phyloP scores from a whole-genome alignment of 2,797 vertebrate genomes.

The Chaunax sp. region DNA sequence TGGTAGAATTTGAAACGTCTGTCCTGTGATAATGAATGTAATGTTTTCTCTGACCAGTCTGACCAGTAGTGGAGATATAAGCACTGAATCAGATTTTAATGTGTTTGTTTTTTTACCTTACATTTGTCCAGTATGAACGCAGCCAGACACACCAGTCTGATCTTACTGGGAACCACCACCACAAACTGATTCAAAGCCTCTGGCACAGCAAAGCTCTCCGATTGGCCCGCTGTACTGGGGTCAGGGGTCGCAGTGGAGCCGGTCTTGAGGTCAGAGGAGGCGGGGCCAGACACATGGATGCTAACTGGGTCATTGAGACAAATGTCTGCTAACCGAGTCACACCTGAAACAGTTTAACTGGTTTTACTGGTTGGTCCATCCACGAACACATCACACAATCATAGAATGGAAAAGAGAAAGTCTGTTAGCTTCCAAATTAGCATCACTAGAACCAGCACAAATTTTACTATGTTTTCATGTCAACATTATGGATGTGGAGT shows the following conservation, averaged over 20 bases:
- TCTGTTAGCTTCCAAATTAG: no score
- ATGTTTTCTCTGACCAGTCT: no score
- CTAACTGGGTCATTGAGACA: slow-evolving; percentile 88
- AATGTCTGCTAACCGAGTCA: slow-evolving; percentile 87
- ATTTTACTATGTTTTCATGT: no score
- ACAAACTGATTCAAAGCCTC: slow-evolving; percentile 88
- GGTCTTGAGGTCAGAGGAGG: slow-evolving; percentile 15
- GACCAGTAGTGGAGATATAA: no score
- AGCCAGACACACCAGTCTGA: slow-evolving; percentile 91
- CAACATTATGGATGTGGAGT: no score
- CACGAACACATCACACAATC: no score
- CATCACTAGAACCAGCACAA: no score
- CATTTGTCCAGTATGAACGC: slow-evolving; percentile 92
- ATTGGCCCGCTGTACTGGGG: slow-evolving; percentile 28
- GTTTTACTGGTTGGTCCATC: no score
- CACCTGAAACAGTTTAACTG: slow-evolving; percentile 82
- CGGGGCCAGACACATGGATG: slow-evolving; percentile 82
- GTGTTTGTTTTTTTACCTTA: slow-evolving; percentile 85
- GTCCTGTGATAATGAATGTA: no score
- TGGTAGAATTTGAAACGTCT: no score
- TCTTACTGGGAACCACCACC: slow-evolving; percentile 91
- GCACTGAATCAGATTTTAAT: no score
- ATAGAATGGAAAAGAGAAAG: no score
- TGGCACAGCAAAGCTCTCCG: slow-evolving; percentile 87
- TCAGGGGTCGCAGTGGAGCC: slow-evolving; percentile 1